Percentiles rank a stretch among this genome's conserved stretches.
phyloP scores from a whole-genome alignment of 2,113 vertebrate genomes.

The Synodontis membranacea region DNA sequence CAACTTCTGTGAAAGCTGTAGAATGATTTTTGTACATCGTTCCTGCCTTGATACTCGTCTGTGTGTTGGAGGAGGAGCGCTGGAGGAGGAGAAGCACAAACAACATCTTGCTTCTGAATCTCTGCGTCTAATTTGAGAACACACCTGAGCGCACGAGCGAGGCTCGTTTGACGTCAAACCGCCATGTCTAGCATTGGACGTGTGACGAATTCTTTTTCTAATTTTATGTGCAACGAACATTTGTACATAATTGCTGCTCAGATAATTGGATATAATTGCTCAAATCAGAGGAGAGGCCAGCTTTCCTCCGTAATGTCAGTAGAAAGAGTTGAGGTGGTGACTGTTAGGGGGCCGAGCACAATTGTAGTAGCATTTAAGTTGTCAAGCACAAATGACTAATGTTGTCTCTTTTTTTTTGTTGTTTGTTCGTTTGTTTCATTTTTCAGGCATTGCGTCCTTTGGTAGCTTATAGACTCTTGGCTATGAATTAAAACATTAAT shows the following conservation, averaged over 20 bases:
- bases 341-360: neutral
- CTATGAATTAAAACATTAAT: neutral
- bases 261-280: too few species aligned
- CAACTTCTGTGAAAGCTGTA: constrained; percentile 5
- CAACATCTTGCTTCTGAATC: constrained; percentile 42
- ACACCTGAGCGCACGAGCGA: constrained; percentile 34
- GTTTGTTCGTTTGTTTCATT: neutral
- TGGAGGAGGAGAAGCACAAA: constrained; percentile 27
- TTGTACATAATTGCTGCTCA: too few species aligned
- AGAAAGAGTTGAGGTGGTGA: constrained; percentile 1
- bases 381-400: neutral
- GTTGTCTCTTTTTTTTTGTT: neutral
- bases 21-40: neutral
- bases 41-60: constrained; percentile 25
- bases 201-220: constrained; percentile 36
- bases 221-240: constrained; percentile 7
- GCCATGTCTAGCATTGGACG: constrained; percentile 20
- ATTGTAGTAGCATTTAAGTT: neutral
- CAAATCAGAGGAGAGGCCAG: constrained; percentile 31
- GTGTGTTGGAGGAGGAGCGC: constrained; percentile 28
- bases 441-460: neutral
- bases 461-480: neutral
- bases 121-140: constrained; percentile 46
- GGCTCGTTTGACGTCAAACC: constrained; percentile 44
- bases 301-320: neutral